A percentile compares a stretch with the other conserved stretches of the same genome.
phyloP scores from a whole-genome alignment of 2,888 invertebrate species.

The Conus canariensis region DNA sequence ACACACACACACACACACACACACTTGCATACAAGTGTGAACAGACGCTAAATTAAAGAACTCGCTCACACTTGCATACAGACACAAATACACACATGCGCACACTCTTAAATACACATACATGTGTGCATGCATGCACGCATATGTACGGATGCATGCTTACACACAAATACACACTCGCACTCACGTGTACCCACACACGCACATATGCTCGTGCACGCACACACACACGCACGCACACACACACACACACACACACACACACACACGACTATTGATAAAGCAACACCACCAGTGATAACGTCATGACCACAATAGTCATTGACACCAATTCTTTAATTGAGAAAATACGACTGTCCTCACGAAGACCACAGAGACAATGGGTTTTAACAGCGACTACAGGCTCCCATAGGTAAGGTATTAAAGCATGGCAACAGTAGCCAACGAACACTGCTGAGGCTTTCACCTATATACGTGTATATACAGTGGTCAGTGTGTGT shows the following conservation, averaged over 20 bases:
- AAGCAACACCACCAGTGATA: neutral
- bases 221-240: neutral
- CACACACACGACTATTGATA: neutral
- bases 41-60: no score
- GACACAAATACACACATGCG: neutral
- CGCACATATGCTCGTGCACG: neutral
- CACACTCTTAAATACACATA: neutral
- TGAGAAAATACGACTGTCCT: no score
- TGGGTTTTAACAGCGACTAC: no score
- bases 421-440: no score
- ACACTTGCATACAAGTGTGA: neutral
- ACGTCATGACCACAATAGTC: no score
- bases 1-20: conserved; percentile 18
- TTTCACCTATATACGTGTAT: no score
- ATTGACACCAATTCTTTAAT: no score
- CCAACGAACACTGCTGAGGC: no score
- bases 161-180: neutral
- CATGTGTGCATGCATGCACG: neutral
- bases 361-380: no score
- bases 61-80: no score
- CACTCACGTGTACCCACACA: neutral
- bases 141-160: neutral
- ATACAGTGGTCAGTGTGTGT: no score
- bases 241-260: neutral
- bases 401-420: no score